Evolutionary conservation across 2,888 invertebrate species (phyloP).

Genomic region (Hyposoter didymator): DNA sequence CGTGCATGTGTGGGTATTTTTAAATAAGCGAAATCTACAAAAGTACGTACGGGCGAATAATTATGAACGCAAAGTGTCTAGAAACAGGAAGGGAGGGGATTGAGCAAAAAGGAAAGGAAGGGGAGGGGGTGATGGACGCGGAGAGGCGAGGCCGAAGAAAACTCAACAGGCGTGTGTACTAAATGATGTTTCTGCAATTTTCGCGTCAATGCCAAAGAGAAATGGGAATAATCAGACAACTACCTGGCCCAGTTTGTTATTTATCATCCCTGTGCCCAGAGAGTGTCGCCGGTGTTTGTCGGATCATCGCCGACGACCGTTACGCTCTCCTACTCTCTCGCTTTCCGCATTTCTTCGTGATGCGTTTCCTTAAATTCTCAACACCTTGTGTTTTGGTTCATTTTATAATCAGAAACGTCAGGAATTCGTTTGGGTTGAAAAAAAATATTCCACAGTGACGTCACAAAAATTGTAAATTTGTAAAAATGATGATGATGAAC

Average conservation of each 20-base stretch:
- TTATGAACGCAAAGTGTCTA: not conserved
- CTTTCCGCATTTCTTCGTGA: not conserved
- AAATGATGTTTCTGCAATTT: conserved; percentile 8
- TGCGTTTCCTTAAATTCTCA: not conserved
- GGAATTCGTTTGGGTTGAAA: no score
- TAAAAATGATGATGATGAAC: conserved; percentile 35
- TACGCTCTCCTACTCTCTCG: conserved; percentile 33
- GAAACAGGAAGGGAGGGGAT: not conserved
- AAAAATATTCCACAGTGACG: no score
- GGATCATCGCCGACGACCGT: conserved; percentile 35
- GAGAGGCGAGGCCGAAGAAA: conserved; percentile 1
- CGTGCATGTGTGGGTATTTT: not conserved
- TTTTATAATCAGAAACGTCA: not conserved
- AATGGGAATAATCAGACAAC: conserved; percentile 34
- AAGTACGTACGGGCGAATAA: not conserved
- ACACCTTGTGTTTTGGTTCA: not conserved
- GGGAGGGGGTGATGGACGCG: conserved; percentile 9
- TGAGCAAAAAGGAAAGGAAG: conserved; percentile 41
- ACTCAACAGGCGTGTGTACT: conserved; percentile 47
- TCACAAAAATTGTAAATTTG: no score
- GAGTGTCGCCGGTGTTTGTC: conserved; percentile 25
- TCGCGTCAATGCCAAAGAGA: conserved; percentile 22
- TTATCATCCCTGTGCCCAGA: conserved; percentile 3
- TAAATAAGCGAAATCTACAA: not conserved
- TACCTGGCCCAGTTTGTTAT: conserved; percentile 38